These are phyloP conservation scores for Tachysurus fulvidraco DNA, from an alignment of 2,113 vertebrate genomes.

Conservation along the genomic window DNA sequence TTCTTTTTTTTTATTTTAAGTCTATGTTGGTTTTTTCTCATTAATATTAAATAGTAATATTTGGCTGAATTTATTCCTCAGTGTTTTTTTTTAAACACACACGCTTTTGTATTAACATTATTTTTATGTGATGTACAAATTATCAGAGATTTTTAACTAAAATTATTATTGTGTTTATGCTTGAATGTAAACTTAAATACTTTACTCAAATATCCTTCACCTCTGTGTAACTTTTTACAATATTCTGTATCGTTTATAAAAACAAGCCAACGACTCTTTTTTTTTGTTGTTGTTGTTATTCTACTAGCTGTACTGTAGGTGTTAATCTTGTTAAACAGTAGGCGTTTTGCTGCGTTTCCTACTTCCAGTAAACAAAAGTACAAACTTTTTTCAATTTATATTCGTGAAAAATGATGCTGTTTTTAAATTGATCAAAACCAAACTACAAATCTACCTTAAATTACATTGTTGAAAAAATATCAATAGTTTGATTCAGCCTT, in stretches of 20 bases:
- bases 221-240: neutral
- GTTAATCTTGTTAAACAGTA: neutral
- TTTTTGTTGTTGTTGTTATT: neutral
- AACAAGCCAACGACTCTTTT: neutral
- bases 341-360: neutral
- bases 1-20: too few relatives aligned
- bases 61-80: neutral
- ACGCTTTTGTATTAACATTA: neutral
- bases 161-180: neutral
- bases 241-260: neutral
- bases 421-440: neutral
- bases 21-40: too few relatives aligned
- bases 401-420: neutral
- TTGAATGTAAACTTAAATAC: neutral
- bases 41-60: neutral
- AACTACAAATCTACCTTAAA: neutral
- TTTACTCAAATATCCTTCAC: neutral
- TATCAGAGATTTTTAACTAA: neutral
- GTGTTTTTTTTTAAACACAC: neutral
- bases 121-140: neutral
- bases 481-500: neutral
- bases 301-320: neutral
- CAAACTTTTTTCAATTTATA: constrained; percentile 5
- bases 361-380: neutral
- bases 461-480: neutral